Base-by-base conservation (phyloP, 2,797 vertebrate species). In the Rallus crepitans region DNA sequence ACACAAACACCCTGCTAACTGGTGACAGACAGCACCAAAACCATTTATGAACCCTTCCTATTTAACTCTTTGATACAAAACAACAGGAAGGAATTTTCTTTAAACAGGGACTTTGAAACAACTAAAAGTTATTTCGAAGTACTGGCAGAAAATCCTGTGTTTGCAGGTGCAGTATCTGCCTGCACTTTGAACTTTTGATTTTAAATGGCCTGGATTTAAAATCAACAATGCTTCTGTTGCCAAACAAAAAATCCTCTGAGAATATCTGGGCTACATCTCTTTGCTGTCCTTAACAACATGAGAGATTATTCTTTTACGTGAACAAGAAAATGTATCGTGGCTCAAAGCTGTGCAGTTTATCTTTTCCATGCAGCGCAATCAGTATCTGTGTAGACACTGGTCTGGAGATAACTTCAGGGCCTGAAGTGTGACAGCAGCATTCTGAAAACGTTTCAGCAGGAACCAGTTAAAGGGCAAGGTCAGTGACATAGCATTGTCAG, bases 121-220 rank as follows among this genome's bases (percentile, higher is more conserved):
- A 24, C 17, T 42, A 42, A 42, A 42, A 45, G 42, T 45, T 45
- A 18, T 45, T 45, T 45, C 42, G 19, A 87, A 88, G 37, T 45
- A 14, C 40, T 90, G 64, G 12, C 64, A 73, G 59, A 82, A 86
- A 39, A 50, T 31, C 28, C n/a, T 11, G 11, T 82, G 64, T 76
- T 78, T 88, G 39, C 90, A 95, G 90, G 85, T 91, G 87, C 66
- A 42, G 25, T 48, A 15, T 66, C 63, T 94, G 66, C n/a, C 48
- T 91, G 85, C 81, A 92, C 96, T 95, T 95, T 89, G 95, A 93
- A 84, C 94, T 88, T 76, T 33, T 64, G 40, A 70, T 73, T 93
- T 85, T 71, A 80, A 81, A 39, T 60, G 39, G 56, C 59, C 52
- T 79, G 40, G 45, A 52, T 78, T 93, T 93, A 70, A 90, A 88